Evolutionary conservation across 1,140 invertebrate genomes (phyloP), one percentile per base, ranked within the genome.

Genomic region (Aphelenchoides besseyi): DNA sequence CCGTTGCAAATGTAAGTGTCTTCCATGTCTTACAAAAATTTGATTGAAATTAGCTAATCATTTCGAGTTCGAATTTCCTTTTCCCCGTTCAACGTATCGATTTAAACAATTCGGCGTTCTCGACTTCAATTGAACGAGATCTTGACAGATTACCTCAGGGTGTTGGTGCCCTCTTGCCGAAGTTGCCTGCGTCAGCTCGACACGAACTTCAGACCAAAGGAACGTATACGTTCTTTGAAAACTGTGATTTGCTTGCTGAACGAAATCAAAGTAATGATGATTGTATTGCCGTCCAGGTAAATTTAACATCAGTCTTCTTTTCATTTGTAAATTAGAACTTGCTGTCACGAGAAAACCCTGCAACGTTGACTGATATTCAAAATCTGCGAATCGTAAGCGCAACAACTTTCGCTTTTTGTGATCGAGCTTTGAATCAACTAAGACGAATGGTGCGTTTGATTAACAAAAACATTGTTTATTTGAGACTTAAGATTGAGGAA

Each of bases 51-150:
- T 8, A 66, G 9, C 28, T 83, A n/a, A 48, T 82, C 37, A 81
- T 83, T 61, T 76, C 68, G 16, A 23, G 77, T 16, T 83, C 83
- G 3, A 84, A 83, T 62, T 83, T 83, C 63, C 32, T 83, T 2
- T 83, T 83, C 62, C 81, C 74, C 26, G 73, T 79, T 16, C 16
- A 66, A 16, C 30, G 48, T 16, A 32, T 66, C 26, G 29, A 66
- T 28, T 53, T 66, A 29, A 35, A 66, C 12, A 66, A 33, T 32
- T 29, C 63, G 63, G 63, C 16, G 2, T 66, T 66, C 29, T 9
- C 16, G 30, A 32, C 12, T 23, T 23, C 63, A 23, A 66, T 66
- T 53, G 63, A 66, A 53, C 30, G 63, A 32, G 63, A 66, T 53
- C n/a, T 66, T 12, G 12, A 29, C 30, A 26, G 63, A 16, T 29